phyloP scores from a whole-genome alignment of 2,888 invertebrate genomes.

The Herminia tarsipennalis region DNA sequence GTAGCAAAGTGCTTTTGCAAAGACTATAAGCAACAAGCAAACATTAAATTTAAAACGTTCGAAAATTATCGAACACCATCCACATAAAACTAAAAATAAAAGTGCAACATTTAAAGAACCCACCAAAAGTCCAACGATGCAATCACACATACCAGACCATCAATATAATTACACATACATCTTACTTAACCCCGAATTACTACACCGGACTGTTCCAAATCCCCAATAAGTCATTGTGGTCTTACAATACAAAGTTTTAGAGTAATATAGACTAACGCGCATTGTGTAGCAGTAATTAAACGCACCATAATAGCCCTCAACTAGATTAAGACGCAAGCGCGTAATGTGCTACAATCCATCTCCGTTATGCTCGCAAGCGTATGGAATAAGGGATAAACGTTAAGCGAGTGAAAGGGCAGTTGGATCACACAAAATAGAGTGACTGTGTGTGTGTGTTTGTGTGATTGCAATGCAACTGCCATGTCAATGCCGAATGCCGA shows the following conservation, averaged over 20 bases:
- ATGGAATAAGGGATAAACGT: slow-evolving; percentile 44
- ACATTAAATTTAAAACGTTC: too few species aligned
- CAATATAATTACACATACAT: not conserved
- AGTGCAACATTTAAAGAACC: too few species aligned
- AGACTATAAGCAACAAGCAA: too few species aligned
- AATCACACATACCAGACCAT: not conserved
- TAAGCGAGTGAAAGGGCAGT: slow-evolving; percentile 6
- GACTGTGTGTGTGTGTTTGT: too few species aligned
- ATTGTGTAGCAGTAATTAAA: slow-evolving; percentile 79
- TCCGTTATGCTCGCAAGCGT: slow-evolving; percentile 64
- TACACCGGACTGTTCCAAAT: slow-evolving; percentile 23
- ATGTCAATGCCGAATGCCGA: too few species aligned
- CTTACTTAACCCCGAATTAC: slow-evolving; percentile 7
- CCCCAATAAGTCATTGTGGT: slow-evolving; percentile 24
- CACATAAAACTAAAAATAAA: too few species aligned
- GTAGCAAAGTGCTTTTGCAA: too few species aligned
- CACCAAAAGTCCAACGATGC: not conserved
- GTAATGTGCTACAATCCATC: slow-evolving; percentile 78
- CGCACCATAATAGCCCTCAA: slow-evolving; percentile 70
- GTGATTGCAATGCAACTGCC: too few species aligned
- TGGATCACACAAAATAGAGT: too few species aligned
- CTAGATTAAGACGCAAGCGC: slow-evolving; percentile 76
- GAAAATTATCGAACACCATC: too few species aligned
- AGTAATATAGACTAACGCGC: slow-evolving; percentile 53
- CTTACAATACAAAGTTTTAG: slow-evolving; percentile 27